Evolutionary conservation across 2,797 vertebrate species (phyloP).

Genomic region (Leptodactylus fallax): DNA sequence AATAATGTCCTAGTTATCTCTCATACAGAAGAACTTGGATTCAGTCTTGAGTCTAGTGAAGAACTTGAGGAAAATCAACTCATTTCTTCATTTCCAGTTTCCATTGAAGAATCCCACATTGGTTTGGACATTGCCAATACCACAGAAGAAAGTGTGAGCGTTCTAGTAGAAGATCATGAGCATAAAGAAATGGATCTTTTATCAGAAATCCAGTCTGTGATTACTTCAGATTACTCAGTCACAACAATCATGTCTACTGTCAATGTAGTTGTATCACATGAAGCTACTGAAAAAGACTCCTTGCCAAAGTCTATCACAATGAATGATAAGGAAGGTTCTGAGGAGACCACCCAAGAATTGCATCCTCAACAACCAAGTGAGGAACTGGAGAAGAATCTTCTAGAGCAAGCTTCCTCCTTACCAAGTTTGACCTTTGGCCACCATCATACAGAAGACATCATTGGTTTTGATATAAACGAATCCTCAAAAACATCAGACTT

Average conservation of each 20-base stretch:
- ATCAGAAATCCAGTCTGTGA: constrained; percentile 10
- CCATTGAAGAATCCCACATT: neutral
- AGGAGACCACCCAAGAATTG: neutral
- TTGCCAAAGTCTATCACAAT: neutral
- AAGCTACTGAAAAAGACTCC: neutral
- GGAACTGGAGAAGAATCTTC: neutral
- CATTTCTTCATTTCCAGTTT: neutral
- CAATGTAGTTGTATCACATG: neutral
- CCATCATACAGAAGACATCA: neutral
- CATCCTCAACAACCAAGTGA: neutral
- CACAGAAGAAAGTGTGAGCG: neutral
- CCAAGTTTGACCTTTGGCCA: neutral
- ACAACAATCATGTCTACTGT: neutral
- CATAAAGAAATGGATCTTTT: neutral
- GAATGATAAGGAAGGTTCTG: neutral
- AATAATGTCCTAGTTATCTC: neutral
- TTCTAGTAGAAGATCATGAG: neutral
- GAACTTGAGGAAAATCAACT: neutral
- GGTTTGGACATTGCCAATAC: neutral
- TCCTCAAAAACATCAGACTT: neutral
- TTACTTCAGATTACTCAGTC: neutral
- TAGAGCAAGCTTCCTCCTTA: neutral
- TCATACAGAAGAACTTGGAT: neutral
- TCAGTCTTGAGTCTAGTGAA: neutral
- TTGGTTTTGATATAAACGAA: no score